Base-by-base conservation (phyloP, 2,888 invertebrate species). In the Parascotia fuliginaria region DNA sequence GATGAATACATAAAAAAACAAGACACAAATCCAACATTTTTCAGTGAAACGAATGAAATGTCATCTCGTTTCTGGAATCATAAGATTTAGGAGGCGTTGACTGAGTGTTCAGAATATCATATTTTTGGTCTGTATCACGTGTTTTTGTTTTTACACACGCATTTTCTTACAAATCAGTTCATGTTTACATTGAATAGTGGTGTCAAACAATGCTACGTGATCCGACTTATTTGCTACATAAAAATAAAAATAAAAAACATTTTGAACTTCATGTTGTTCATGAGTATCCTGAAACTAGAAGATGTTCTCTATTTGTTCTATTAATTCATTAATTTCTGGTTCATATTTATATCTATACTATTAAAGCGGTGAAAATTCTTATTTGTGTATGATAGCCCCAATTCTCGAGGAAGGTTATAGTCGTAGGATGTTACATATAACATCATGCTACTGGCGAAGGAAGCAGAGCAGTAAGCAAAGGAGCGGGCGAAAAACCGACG, bases 81-180 rank as follows among this genome's bases (percentile, higher is more conserved):
- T 51, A 43, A 2, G 34, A 45, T 56, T 49, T 43, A 37, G 47
- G 31, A 44, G 58, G 46, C 50, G 9, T 51, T 61, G 48, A 58
- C 36, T 37, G 57, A 65, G 7, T 31, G 43, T 45, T 38, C 29
- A 29, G 31, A 31, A 37, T 44, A 32, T 44, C 31, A 38, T 38
- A 44, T 38, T 34, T 38, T 38, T 31, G 19, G n/a, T 1, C 4
- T 16, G 22, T 38, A 24, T 38, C 24, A 12, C 27, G 15, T n/a
- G n/a, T n/a, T n/a, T n/a, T n/a, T n/a, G n/a, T n/a, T n/a, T 15
- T 19, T 13, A 31, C 12, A 27, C 31, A 9, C 12, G 24, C 15
- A 38, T 38, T 32, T 31, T 37, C 7, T 7, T 29, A 13, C 19
- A 37, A 24, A 24, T 24, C 7, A 24, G 24, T 24, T 27, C n/a